A percentile compares a stretch with the other conserved stretches of the same genome.
Conservation (phyloP, 2,888 invertebrate genomes). For the Calameuta pallipes region DNA sequence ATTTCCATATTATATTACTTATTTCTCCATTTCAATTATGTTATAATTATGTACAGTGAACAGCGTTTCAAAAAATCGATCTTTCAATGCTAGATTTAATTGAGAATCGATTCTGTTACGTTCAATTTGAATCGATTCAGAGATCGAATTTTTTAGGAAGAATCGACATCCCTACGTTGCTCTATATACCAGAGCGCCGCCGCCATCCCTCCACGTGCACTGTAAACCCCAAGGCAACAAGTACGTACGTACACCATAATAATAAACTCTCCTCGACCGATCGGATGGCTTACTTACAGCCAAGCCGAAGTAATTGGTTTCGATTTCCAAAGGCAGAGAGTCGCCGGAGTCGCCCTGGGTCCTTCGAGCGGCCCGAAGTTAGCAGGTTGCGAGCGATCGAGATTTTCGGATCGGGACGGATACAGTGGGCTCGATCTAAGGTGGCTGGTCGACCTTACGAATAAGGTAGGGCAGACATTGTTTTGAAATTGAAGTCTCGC, state of each 20-base stretch:
- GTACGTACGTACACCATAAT: conserved; percentile 19
- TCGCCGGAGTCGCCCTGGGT: too few relatives aligned
- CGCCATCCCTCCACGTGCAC: background rate
- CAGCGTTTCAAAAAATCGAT: too few relatives aligned
- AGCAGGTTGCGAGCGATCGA: too few relatives aligned
- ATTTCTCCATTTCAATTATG: background rate
- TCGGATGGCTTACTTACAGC: conserved; percentile 21
- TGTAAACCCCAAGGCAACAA: conserved; percentile 3
- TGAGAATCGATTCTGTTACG: too few relatives aligned
- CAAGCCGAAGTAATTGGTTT: conserved; percentile 29
- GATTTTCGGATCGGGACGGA: too few relatives aligned
- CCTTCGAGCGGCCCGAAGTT: too few relatives aligned
- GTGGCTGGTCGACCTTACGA: background rate
- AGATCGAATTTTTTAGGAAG: too few relatives aligned
- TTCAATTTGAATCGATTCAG: too few relatives aligned
- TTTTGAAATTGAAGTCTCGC: background rate
- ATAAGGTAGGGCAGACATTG: background rate
- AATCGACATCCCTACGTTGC: too few relatives aligned
- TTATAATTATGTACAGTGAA: background rate
- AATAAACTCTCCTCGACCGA: conserved; percentile 9
- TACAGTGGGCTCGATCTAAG: too few relatives aligned
- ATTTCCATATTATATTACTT: too few relatives aligned
- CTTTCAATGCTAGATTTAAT: too few relatives aligned
- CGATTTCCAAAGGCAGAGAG: conserved; percentile 29
- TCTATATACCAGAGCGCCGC: background rate